These are phyloP conservation scores for Numenius phaeopus DNA, from an alignment of 2,797 vertebrate genomes.

Conservation along the genomic window DNA sequence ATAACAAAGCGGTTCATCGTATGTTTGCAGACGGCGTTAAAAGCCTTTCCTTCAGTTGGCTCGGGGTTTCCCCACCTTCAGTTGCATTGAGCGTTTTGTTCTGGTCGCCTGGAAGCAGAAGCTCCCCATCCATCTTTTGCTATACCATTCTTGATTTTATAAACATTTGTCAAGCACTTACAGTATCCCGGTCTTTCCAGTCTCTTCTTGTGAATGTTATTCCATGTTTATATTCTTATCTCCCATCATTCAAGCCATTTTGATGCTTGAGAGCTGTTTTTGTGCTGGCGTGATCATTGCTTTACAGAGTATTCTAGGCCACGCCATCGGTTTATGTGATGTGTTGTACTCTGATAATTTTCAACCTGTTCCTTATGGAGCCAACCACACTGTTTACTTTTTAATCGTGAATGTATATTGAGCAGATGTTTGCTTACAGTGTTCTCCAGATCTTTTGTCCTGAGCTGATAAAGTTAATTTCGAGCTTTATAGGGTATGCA, in stretches of 20 bases:
- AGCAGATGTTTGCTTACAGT: constrained; percentile 72
- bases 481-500: constrained; percentile 44
- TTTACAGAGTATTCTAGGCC: neutral
- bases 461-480: constrained; percentile 55
- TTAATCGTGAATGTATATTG: constrained; percentile 52
- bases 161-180: neutral
- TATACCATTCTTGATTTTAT: neutral
- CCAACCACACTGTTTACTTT: constrained; percentile 53
- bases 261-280: neutral
- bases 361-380: constrained; percentile 64
- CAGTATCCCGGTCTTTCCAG: neutral
- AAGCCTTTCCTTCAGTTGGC: neutral
- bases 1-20: neutral
- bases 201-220: neutral
- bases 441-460: constrained; percentile 65
- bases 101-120: neutral
- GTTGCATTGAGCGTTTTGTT: neutral
- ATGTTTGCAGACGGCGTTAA: neutral
- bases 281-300: constrained; percentile 1
- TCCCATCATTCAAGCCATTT: neutral
- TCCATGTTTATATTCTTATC: neutral
- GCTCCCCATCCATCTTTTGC: neutral
- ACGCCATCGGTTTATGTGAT: neutral
- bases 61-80: neutral
- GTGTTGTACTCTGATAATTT: constrained; percentile 45